Base-by-base conservation (phyloP, 2,888 invertebrate genomes). In the Camponotus fellah region DNA sequence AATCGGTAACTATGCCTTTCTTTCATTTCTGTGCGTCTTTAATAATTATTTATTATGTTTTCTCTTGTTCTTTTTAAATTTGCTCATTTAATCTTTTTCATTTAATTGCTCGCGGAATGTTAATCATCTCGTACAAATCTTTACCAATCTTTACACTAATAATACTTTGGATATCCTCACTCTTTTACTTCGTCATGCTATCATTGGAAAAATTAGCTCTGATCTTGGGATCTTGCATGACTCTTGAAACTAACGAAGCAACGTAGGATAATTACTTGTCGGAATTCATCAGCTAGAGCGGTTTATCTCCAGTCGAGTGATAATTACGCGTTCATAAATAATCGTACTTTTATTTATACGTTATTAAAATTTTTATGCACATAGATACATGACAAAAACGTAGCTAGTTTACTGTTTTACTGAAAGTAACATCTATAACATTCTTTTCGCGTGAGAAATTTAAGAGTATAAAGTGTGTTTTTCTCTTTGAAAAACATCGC, bases 171-270 rank as follows among this genome's bases (percentile, higher is more conserved):
- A 58, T 68, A 77, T 43, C 14, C 32, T 37, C 5, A 40, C 56
- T 32, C 10, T 68, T 46, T 60, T 34, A 71, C 71, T 14, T 71
- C 46, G 60, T 80, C 60, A 80, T 79, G 17, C 60, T 37, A 60
- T 9, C 43, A 21, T 66, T 34, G 12, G 43, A 69, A 79, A 71
- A 62, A 79, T 60, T 17, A 58, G 4, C 43, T 46, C 37, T 34
- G 17, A 58, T 71, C 71, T 79, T 17, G 40, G 26, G 37, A 21
- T 26, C 56, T 80, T 46, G 71, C 60, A 80, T 80, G 60, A 71
- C 60, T 79, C 60, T 80, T 49, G 71, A 71, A 71, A 79, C 17
- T 79, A 79, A 80, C 49, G 37, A 80, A 12, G 46, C 26, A 71
- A 71, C 21, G 26, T 34, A 46, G 8, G 8, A 71, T 80, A 80